Evolutionary conservation across 2,797 vertebrate species (phyloP), one percentile per base, ranked within the genome.

Genomic region (Notamacropus eugenii): DNA sequence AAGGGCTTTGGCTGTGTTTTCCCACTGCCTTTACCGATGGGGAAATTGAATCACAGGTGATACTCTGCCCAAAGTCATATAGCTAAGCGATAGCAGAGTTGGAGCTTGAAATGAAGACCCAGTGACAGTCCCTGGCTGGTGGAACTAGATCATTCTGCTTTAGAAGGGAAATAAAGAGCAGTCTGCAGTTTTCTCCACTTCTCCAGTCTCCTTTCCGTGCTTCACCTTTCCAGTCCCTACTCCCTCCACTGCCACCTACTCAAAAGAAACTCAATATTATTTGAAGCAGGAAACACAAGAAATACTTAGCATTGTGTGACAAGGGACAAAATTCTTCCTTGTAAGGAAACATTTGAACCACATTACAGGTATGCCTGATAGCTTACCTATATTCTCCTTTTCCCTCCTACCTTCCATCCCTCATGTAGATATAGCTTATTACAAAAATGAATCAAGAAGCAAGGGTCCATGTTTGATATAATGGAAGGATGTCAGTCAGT

Each of bases 361-460:
- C 5, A 91, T 34, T 46, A 14, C 12, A 82, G 56, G 56, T 40
- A 93, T 27, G 1, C 24, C 90, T 0, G 90, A 54, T 52, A 82
- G 56, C 92, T 67, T 58, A 27, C 12, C 50, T 90, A 94, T 90
- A 27, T 55, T 90, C 46, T 29, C 59, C 12, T 62, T 46, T 92
- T n/a, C 91, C 93, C 57, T 59, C 46, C 95, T 93, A 74, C 92
- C 31, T 91, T 67, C 0, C 0, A 46, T 34, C 92, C 96, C 59
- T 92, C 95, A 92, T 74, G 90, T 50, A 93, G 55, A 96, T 92
- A 27, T 90, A 13, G 59, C 31, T 62, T 34, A 13, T 13, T 56
- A 94, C 92, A 96, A 98, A 96, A 94, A 96, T 93, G 94, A 95
- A 93, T 94, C 96, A 96, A 90, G 96, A 92, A 96, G 95, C 92